These are phyloP conservation scores for Acleris laterana DNA, from an alignment of 2,888 invertebrate genomes.

Conservation along the genomic window DNA sequence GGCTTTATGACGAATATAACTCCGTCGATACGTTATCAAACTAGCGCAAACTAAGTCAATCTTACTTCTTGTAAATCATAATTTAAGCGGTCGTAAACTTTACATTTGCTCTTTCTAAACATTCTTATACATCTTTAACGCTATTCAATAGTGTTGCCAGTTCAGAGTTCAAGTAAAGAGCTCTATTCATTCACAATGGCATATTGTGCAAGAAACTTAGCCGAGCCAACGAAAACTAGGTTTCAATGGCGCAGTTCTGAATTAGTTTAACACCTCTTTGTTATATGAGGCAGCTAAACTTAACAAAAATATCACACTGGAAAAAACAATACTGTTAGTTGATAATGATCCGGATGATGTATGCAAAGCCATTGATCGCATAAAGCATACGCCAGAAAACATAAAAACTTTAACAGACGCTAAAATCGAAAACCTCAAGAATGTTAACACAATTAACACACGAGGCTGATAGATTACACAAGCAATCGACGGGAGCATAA, in stretches of 20 bases:
- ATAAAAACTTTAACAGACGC: constrained; percentile 28
- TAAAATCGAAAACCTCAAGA: constrained; percentile 31
- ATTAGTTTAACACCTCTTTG: constrained; percentile 18
- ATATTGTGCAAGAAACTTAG: constrained; percentile 50
- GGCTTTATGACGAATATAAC: not conserved
- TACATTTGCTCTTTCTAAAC: not conserved
- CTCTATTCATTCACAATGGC: constrained; percentile 48
- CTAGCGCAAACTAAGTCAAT: not conserved
- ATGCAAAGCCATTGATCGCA: not conserved
- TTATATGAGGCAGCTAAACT: not conserved
- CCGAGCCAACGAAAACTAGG: constrained; percentile 42
- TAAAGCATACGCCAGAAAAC: constrained; percentile 1
- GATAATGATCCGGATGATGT: not conserved
- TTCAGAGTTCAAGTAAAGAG: constrained; percentile 42
- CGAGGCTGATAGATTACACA: constrained; percentile 53
- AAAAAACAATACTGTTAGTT: not conserved
- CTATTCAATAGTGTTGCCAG: constrained; percentile 15
- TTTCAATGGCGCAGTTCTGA: constrained; percentile 38
- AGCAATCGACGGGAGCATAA: constrained; percentile 55
- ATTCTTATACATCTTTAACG: constrained; percentile 11
- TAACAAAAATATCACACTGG: not conserved
- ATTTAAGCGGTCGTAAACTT: no score
- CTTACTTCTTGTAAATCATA: no score
- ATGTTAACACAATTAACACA: constrained; percentile 42
- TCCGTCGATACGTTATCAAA: not conserved